Evolutionary conservation across 2,888 invertebrate species (phyloP).

Genomic region (Sarcophaga subvicina): DNA sequence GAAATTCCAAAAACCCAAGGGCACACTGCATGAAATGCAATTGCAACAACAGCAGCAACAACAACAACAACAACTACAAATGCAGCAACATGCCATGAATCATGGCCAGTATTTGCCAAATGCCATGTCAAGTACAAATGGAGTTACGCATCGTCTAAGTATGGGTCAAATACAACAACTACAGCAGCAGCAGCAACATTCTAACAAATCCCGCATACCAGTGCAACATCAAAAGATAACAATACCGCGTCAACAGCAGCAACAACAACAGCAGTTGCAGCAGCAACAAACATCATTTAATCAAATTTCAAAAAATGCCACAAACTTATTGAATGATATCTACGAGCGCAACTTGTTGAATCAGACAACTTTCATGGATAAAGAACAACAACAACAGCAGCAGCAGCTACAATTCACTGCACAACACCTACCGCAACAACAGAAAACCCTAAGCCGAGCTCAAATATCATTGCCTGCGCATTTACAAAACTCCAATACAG

Average conservation of each 20-base stretch:
- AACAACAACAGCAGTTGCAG: slow-evolving; percentile 61
- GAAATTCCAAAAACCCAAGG: slow-evolving; percentile 60
- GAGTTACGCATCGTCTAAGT: slow-evolving; percentile 55
- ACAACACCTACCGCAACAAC: slow-evolving; percentile 64
- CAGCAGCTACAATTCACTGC: slow-evolving; percentile 39
- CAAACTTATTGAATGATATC: slow-evolving; percentile 78
- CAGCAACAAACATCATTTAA: slow-evolving; percentile 75
- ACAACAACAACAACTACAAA: slow-evolving; percentile 54
- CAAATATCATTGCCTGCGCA: slow-evolving; percentile 60
- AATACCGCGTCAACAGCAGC: slow-evolving; percentile 68
- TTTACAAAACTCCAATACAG: slow-evolving; percentile 30
- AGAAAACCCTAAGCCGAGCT: slow-evolving; percentile 45
- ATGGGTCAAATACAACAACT: slow-evolving; percentile 61
- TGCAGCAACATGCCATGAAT: slow-evolving; percentile 59
- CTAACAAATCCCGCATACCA: slow-evolving; percentile 69
- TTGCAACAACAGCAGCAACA: slow-evolving; percentile 53
- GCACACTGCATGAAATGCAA: slow-evolving; percentile 46
- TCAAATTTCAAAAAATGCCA: slow-evolving; percentile 79
- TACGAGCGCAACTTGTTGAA: slow-evolving; percentile 79
- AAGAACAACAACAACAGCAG: slow-evolving; percentile 40
- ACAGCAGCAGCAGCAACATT: slow-evolving; percentile 57
- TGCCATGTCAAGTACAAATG: slow-evolving; percentile 36
- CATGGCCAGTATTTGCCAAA: slow-evolving; percentile 44
- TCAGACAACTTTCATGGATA: slow-evolving; percentile 76
- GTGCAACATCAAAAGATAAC: slow-evolving; percentile 71